Conservation (phyloP, 2,797 vertebrate genomes). For the Carapus acus region DNA sequence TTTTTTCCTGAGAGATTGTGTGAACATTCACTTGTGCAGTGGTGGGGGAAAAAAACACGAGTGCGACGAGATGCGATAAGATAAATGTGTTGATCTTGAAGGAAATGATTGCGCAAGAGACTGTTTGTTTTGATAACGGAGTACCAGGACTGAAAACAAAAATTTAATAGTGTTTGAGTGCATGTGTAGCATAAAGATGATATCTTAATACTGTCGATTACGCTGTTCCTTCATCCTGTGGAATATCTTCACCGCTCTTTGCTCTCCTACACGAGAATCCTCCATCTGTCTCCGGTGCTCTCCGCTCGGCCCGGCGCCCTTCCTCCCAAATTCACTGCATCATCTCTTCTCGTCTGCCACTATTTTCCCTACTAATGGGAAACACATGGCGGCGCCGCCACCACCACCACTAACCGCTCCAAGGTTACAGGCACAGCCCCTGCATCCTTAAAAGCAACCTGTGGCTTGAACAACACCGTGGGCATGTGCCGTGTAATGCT, state of each 20-base stretch:
- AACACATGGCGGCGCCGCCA: constrained; percentile 25
- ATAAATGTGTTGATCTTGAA: too few relatives aligned
- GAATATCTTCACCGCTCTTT: not conserved
- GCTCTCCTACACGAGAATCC: constrained; percentile 12
- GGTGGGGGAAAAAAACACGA: too few relatives aligned
- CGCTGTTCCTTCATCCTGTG: too few relatives aligned
- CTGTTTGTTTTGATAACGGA: too few relatives aligned
- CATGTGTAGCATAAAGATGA: too few relatives aligned
- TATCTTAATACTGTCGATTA: too few relatives aligned
- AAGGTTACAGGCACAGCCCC: constrained; percentile 39
- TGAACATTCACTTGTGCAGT: too few relatives aligned
- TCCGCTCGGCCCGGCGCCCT: constrained; percentile 1
- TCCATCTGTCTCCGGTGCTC: constrained; percentile 12
- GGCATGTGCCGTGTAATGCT: constrained; percentile 52
- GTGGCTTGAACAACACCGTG: constrained; percentile 43
- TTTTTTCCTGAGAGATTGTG: too few relatives aligned
- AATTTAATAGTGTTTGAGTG: too few relatives aligned
- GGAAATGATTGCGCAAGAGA: too few relatives aligned
- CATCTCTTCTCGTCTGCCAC: constrained; percentile 23
- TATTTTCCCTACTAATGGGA: constrained; percentile 28
- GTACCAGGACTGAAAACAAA: too few relatives aligned
- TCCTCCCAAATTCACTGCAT: constrained; percentile 31
- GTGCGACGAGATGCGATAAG: too few relatives aligned
- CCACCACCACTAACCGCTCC: constrained; percentile 29
- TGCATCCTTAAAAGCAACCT: constrained; percentile 54